These are phyloP conservation scores for Phyllostomus discolor DNA, from an alignment of 2,113 vertebrate species.

Conservation along the genomic window DNA sequence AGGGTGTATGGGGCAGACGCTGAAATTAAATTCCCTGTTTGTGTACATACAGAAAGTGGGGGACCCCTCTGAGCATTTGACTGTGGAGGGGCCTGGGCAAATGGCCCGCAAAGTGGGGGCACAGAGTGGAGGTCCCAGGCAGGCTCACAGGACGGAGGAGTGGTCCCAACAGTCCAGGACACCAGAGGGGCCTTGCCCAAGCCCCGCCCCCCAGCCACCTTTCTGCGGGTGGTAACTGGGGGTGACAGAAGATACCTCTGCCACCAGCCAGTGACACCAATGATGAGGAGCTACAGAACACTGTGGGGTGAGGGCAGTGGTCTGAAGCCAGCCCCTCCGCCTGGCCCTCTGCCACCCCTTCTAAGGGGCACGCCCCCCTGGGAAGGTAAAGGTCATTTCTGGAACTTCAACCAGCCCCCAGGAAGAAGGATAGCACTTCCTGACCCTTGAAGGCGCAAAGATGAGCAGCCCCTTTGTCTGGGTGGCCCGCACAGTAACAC, in stretches of 20 bases:
- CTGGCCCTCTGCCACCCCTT: background rate
- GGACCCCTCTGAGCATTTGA: background rate
- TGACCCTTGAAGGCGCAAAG: background rate
- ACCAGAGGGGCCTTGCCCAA: background rate
- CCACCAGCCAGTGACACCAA: background rate
- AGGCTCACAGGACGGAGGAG: background rate
- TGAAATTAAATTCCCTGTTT: background rate
- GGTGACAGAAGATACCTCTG: background rate
- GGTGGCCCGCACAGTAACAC: background rate
- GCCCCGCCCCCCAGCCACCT: background rate
- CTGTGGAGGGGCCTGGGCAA: background rate
- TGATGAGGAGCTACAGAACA: background rate
- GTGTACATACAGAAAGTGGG: background rate
- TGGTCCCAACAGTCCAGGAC: background rate
- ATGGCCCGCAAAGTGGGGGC: background rate
- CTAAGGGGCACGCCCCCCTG: background rate
- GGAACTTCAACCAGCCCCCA: background rate
- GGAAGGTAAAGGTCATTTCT: background rate
- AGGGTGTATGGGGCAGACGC: background rate
- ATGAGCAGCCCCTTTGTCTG: accelerated
- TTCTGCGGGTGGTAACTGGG: background rate
- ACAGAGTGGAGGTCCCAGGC: background rate
- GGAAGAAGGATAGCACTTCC: background rate
- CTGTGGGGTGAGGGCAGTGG: background rate
- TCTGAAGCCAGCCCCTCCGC: background rate